A percentile compares a stretch with the other conserved stretches of the same genome.
Evolutionary conservation across 2,888 invertebrate species (phyloP).

Genomic region (Pandemis cinnamomeana): DNA sequence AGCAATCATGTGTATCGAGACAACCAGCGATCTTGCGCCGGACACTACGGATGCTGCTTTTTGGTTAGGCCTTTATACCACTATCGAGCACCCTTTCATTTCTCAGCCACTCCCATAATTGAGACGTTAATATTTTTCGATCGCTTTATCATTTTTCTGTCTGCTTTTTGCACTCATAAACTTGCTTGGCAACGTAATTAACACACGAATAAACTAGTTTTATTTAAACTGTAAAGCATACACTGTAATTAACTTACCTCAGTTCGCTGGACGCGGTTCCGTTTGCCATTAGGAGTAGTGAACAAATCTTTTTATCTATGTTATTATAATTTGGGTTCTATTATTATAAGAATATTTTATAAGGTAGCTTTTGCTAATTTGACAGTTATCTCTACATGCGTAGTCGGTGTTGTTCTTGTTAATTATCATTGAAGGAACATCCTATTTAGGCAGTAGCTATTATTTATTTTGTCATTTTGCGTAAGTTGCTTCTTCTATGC

Average conservation of each 20-base stretch:
- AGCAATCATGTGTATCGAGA: constrained; percentile 76
- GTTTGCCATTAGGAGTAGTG: constrained; percentile 19
- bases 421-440: neutral
- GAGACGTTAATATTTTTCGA: constrained; percentile 51
- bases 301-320: constrained; percentile 25
- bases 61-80: constrained; percentile 45
- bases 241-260: constrained; percentile 18
- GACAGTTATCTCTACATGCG: constrained; percentile 3
- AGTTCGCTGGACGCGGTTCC: constrained; percentile 15
- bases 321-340: neutral
- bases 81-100: constrained; percentile 48
- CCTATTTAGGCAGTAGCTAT: neutral
- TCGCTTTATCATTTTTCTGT: constrained; percentile 26
- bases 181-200: constrained; percentile 30
- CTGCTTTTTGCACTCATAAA: constrained; percentile 21
- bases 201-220: constrained; percentile 28
- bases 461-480: constrained; percentile 8
- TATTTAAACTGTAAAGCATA: constrained; percentile 15
- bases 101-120: constrained; percentile 54
- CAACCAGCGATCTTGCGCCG: constrained; percentile 58
- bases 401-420: constrained; percentile 2
- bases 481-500: no score
- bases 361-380: constrained; percentile 10
- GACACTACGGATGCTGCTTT: constrained; percentile 64
- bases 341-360: constrained; percentile 6